Base-by-base conservation (phyloP, 2,113 vertebrate species). In the Empidonax traillii region DNA sequence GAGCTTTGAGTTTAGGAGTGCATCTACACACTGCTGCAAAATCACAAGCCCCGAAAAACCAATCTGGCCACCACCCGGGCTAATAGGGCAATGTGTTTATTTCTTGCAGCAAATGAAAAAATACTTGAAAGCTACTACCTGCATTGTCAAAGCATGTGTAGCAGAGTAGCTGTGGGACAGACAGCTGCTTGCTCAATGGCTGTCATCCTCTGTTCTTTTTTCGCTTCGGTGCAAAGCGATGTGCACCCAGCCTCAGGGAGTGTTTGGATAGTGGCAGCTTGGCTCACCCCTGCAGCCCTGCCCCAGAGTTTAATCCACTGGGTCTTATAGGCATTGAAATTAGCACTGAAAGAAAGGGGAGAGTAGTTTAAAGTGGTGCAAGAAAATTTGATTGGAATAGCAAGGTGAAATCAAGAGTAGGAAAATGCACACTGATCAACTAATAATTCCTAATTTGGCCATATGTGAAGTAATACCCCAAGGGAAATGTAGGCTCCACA, bases 1-100 rank as follows among this genome's bases (percentile, higher is more conserved):
- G 97, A 97, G 97, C 96, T 95, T 96, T 96, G 92, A 90, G 85
- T 67, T 91, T 75, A 89, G 82, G 83, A 97, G 88, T 84, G 55
- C 80, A 44, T 96, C 95, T 87, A 92, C 91, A 87, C 9, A 12
- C 89, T 94, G 68, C 92, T 92, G 31, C 43, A 87, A 89, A 93
- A 90, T 78, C 87, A 67, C 31, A 59, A 83, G 95, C 75, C 90
- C 75, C 5, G 1, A 75, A 92, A 97, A 96, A 85, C 14, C 86
- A 87, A 65, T 93, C 94, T 90, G 96, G 88, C 87, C 63, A 85
- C 33, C 4, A 59, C 78, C 27, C 23, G 1, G 77, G 79, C 88
- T 96, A 93, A 80, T 66, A 93, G 90, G 81, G 71, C 86, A 72
- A 87, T 16, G 0, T 33, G 74, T 79, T 91, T 85, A 56, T 68